Conservation (phyloP, 2,113 vertebrate genomes). For the Boulengeromyrus knoepffleri region DNA sequence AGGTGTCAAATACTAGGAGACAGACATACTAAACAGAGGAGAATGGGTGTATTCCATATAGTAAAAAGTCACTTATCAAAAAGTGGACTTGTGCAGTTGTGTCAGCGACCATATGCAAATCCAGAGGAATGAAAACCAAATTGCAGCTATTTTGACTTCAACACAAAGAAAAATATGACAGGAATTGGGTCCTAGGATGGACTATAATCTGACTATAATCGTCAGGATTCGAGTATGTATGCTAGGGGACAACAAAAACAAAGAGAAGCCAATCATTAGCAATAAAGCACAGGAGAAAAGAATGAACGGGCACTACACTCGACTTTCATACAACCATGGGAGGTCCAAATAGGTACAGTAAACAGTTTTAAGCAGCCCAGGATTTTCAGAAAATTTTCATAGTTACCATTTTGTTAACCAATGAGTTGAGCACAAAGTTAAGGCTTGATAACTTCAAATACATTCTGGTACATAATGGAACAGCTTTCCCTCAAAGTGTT, state of each 20-base stretch:
- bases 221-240: not conserved
- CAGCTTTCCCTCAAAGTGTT: not conserved
- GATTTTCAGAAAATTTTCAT: slow-evolving; percentile 9
- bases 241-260: not conserved
- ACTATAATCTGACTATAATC: not conserved
- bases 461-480: not conserved
- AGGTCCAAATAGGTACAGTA: slow-evolving; percentile 14
- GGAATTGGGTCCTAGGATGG: not conserved
- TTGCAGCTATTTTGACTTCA: not conserved
- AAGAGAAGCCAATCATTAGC: not conserved
- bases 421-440: slow-evolving; percentile 31
- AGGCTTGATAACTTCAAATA: not conserved
- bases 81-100: no score
- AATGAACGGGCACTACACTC: not conserved
- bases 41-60: no score
- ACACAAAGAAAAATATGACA: not conserved
- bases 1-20: no score
- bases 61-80: no score
- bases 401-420: slow-evolving; percentile 34
- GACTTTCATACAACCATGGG: slow-evolving; percentile 35
- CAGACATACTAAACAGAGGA: no score
- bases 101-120: not conserved
- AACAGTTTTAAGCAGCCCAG: not conserved
- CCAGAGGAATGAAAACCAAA: not conserved
- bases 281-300: not conserved